Evolutionary conservation across 2,113 vertebrate species (phyloP), one percentile per base, ranked within the genome.

Genomic region (Ceyx melanurus): DNA sequence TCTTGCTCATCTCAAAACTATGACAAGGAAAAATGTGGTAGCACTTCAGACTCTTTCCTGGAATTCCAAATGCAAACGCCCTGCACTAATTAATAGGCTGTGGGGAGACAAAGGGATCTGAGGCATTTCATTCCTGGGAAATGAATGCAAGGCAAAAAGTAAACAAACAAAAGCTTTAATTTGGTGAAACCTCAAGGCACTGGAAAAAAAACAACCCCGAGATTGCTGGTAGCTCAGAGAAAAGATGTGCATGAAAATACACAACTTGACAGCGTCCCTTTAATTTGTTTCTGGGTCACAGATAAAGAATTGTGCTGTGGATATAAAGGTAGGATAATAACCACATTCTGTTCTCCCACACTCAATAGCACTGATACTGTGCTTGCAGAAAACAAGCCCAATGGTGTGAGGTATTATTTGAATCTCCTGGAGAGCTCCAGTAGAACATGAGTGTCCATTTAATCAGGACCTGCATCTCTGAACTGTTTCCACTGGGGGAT

Each of bases 201-300:
- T 65, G 71, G 50, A 15, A 65, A 57, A 65, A 28, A 89, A 23
- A 29, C 88, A 23, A 89, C 20, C 29, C 88, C 73, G n/a, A 5
- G 21, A 17, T 37, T 76, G 81, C 91, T 79, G 82, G 68, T 50
- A 72, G 89, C 73, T 42, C 56, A 23, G 80, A 73, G 82, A 28
- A 80, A 56, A 94, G 80, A 67, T 5, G 3, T 15, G 83, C 86
- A 90, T 91, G 94, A 87, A 86, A 89, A 92, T 92, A 89, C 21
- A 33, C 71, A 76, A 65, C 74, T 82, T 92, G 95, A 84, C 94
- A 82, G 89, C 19, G 50, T 68, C 62, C 74, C 82, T 91, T 90
- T 83, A 53, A 81, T 92, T 93, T 88, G 76, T 88, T 94, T 96
- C 80, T 94, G 88, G 90, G 86, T 94, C 94, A 90, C 65, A 75